phyloP scores from a whole-genome alignment of 2,797 vertebrate genomes.

The Megalops cyprinoides region DNA sequence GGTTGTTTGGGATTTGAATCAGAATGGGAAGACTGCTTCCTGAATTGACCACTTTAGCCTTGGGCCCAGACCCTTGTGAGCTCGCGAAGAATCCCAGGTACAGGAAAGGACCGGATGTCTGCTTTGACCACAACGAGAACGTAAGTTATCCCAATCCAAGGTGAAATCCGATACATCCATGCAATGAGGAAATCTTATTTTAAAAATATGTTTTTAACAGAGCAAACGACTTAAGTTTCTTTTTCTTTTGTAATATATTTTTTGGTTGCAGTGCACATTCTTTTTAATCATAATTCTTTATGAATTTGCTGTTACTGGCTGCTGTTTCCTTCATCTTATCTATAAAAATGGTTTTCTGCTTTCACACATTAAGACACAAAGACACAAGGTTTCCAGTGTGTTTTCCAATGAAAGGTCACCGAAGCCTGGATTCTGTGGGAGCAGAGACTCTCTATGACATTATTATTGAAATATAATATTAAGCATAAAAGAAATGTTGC shows the following conservation, averaged over 20 bases:
- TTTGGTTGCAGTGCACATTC: constrained; percentile 29
- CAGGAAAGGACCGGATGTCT: constrained; percentile 86
- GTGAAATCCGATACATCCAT: not conserved
- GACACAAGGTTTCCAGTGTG: too few relatives aligned
- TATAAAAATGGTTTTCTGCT: constrained; percentile 49
- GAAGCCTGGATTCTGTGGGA: too few relatives aligned
- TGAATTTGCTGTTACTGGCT: constrained; percentile 53
- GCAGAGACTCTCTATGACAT: too few relatives aligned
- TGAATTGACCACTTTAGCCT: constrained; percentile 77
- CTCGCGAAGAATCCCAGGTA: constrained; percentile 86
- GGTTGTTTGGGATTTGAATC: too few relatives aligned
- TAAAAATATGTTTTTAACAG: not conserved
- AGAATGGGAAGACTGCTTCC: too few relatives aligned
- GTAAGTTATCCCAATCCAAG: constrained; percentile 72
- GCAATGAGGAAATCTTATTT: not conserved
- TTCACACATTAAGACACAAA: constrained; percentile 68
- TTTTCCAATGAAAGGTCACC: too few relatives aligned
- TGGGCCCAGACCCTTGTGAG: constrained; percentile 87
- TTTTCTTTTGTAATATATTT: not conserved
- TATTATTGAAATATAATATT: too few relatives aligned
- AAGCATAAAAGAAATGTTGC: too few relatives aligned
- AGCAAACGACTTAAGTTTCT: not conserved
- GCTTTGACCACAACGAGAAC: constrained; percentile 85
- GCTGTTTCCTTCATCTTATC: constrained; percentile 62
- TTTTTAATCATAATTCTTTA: constrained; percentile 49